Conservation (phyloP, 2,113 vertebrate genomes). For the Toxotes chatareus region DNA sequence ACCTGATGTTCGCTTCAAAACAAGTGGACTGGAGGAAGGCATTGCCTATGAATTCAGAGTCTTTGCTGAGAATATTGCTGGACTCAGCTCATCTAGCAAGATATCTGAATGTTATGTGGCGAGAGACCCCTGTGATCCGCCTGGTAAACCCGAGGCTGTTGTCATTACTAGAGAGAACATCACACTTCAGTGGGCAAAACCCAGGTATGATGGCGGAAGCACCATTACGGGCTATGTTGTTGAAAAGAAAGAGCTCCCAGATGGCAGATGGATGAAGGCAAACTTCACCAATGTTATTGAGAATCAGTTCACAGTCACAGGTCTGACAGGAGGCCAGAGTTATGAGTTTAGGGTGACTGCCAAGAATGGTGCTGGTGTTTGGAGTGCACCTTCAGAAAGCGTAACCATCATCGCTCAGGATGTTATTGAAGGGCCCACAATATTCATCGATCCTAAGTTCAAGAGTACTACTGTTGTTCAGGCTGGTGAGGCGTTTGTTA, state of each 20-base stretch:
- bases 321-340: slow-evolving; percentile 90
- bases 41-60: slow-evolving; percentile 98
- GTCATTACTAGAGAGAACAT: slow-evolving; percentile 92
- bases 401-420: slow-evolving; percentile 94
- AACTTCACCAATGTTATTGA: slow-evolving; percentile 96
- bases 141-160: slow-evolving; percentile 94
- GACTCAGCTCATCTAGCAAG: slow-evolving; percentile 92
- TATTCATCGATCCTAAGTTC: slow-evolving; percentile 92
- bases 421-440: slow-evolving; percentile 94
- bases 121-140: slow-evolving; percentile 94
- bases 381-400: slow-evolving; percentile 93
- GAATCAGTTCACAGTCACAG: slow-evolving; percentile 92
- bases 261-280: slow-evolving; percentile 97
- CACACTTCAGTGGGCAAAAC: slow-evolving; percentile 94
- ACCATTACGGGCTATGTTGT: slow-evolving; percentile 94
- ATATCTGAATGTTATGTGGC: slow-evolving; percentile 93
- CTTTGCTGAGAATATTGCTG: slow-evolving; percentile 96
- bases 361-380: slow-evolving; percentile 94
- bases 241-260: slow-evolving; percentile 95
- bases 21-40: slow-evolving; percentile 94
- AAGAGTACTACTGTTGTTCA: slow-evolving; percentile 90
- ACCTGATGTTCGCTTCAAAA: slow-evolving; percentile 92
- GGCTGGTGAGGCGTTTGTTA: slow-evolving; percentile 92
- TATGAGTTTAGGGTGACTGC: slow-evolving; percentile 98
- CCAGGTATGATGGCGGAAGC: slow-evolving; percentile 95